These are phyloP conservation scores for Acipenser oxyrinchus DNA, from an alignment of 2,797 vertebrate species.

Conservation along the genomic window DNA sequence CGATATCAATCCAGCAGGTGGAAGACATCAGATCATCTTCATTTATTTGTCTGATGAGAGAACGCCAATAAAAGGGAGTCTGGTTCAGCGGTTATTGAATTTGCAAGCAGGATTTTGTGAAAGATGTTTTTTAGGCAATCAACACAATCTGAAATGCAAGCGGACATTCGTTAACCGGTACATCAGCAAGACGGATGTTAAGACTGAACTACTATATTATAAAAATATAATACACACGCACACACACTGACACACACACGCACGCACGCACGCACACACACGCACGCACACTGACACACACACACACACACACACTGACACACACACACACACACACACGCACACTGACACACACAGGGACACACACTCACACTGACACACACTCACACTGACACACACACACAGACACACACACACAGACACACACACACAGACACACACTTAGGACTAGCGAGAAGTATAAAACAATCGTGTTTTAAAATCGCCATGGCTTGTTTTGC, in stretches of 20 bases:
- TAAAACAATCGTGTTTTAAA: no score
- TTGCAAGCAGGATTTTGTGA: conserved; percentile 13
- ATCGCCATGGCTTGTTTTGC: no score
- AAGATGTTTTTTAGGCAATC: conserved; percentile 7
- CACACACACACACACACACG: no score
- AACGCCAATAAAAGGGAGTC: not conserved
- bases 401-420: fast-evolving
- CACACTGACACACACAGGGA: not conserved
- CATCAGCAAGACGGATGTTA: not conserved
- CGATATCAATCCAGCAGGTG: conserved; percentile 16
- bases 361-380: no score
- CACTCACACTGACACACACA: no score
- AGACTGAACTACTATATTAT: no score
- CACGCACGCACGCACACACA: no score
- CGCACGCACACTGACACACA: no score
- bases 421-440: not conserved
- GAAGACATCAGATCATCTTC: conserved; percentile 37
- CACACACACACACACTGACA: no score
- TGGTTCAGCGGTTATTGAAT: not conserved
- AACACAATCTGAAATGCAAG: not conserved
- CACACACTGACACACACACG: no score
- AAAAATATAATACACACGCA: no score
- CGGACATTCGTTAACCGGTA: conserved; percentile 1
- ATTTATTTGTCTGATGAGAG: conserved; percentile 31
- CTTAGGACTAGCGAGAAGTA: not conserved